Conservation (phyloP, 2,797 vertebrate genomes). For the Pelochelys cantorii region DNA sequence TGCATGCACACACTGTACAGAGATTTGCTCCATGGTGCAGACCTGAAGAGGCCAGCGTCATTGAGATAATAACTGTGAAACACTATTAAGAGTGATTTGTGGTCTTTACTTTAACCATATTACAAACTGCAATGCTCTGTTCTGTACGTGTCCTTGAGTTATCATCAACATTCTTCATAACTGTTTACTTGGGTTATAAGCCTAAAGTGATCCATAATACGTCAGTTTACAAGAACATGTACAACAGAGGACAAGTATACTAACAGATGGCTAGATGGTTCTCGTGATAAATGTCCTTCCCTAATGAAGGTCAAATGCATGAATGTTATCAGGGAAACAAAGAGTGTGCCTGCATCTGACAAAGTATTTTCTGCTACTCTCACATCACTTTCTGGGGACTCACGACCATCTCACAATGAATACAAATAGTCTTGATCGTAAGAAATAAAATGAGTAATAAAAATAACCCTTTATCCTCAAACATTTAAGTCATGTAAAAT, state of each 20-base stretch:
- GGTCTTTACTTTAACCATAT: slow-evolving; percentile 16
- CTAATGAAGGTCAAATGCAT: slow-evolving; percentile 63
- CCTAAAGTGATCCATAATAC: slow-evolving; percentile 63
- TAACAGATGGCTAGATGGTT: slow-evolving; percentile 51
- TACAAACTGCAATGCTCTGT: background rate
- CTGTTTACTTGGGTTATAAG: slow-evolving; percentile 62
- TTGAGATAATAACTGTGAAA: background rate
- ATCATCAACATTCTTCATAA: slow-evolving; percentile 63
- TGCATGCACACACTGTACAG: rapidly evolving
- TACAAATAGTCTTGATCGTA: background rate
- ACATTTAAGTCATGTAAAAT: slow-evolving; percentile 21
- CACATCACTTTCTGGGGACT: background rate
- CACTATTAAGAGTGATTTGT: slow-evolving; percentile 37
- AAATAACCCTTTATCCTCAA: background rate
- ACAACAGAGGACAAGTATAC: slow-evolving; percentile 42
- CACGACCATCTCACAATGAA: rapidly evolving
- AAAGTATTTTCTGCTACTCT: background rate
- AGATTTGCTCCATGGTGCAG: rapidly evolving
- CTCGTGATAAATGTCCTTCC: slow-evolving; percentile 64
- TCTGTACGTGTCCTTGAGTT: slow-evolving; percentile 42
- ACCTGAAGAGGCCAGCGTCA: background rate
- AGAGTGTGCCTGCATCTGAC: slow-evolving; percentile 18
- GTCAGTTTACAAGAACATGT: slow-evolving; percentile 53
- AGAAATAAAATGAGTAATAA: slow-evolving; percentile 19
- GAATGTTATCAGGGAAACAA: background rate